Evolutionary conservation across 2,888 invertebrate species (phyloP).

Genomic region (Maniola hyperantus): DNA sequence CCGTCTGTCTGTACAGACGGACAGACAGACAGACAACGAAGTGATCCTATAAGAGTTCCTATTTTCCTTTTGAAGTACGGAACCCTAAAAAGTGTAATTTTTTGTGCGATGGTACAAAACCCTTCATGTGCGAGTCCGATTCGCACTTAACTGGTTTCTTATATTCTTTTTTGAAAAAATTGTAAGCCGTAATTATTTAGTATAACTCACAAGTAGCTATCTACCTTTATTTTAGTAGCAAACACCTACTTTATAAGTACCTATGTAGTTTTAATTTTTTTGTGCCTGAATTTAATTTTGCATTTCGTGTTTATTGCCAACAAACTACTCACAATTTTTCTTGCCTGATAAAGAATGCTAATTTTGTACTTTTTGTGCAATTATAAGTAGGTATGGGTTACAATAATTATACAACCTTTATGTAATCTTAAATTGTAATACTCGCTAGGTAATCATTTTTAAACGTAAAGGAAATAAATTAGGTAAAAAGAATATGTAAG

Average conservation of each 20-base stretch:
- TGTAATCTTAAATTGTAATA: not conserved
- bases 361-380: not conserved
- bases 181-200: slow-evolving; percentile 5
- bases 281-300: not conserved
- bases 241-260: not conserved
- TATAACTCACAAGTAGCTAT: not conserved
- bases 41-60: too few species aligned
- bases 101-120: too few species aligned
- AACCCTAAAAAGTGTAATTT: too few species aligned
- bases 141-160: too few species aligned
- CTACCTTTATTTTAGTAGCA: not conserved
- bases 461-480: not conserved
- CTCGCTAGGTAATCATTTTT: not conserved
- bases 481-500: too few species aligned
- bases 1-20: too few species aligned
- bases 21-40: too few species aligned
- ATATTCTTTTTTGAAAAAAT: not conserved
- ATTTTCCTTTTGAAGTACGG: too few species aligned
- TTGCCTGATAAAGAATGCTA: not conserved
- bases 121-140: too few species aligned
- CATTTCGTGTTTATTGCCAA: not conserved
- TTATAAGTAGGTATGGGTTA: not conserved
- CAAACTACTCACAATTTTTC: slow-evolving; percentile 3
- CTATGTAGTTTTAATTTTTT: not conserved
- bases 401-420: not conserved